A percentile compares a stretch with the other conserved stretches of the same genome.
phyloP scores from a whole-genome alignment of 2,113 vertebrate species.

The Penelope pileata region DNA sequence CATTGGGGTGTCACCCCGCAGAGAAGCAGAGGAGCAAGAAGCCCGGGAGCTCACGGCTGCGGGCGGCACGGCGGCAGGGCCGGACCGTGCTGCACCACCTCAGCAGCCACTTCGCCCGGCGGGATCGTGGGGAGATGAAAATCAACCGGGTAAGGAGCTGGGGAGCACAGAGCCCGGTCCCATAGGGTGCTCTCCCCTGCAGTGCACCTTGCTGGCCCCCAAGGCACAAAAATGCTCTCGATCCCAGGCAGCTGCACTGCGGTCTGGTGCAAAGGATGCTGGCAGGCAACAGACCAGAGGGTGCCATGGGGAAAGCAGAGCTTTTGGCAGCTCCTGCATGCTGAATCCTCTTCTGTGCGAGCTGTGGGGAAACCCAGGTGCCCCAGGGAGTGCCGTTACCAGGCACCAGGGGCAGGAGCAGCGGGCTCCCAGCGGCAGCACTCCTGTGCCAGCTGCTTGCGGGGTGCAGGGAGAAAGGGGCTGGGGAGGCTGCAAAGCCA shows the following conservation, averaged over 20 bases:
- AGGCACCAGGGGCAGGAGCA: accelerated
- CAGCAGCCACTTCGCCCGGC: slow-evolving; percentile 81
- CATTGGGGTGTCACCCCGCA: background rate
- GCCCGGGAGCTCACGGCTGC: slow-evolving; percentile 72
- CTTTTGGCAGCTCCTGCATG: background rate
- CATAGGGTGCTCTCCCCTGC: background rate
- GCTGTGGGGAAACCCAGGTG: background rate
- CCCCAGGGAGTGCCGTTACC: background rate
- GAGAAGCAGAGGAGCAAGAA: slow-evolving; percentile 78
- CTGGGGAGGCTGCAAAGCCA: background rate
- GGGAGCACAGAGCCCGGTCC: background rate
- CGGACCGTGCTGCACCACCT: slow-evolving; percentile 81
- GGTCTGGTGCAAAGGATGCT: background rate
- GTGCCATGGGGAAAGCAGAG: background rate
- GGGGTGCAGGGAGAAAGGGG: background rate
- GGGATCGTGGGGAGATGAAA: slow-evolving; percentile 78
- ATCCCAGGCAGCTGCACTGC: accelerated
- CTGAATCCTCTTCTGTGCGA: background rate
- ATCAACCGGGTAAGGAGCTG: slow-evolving; percentile 83
- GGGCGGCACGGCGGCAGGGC: slow-evolving; percentile 79
- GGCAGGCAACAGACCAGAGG: background rate
- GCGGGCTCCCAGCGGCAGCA: background rate
- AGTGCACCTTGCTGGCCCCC: background rate
- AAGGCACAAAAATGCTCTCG: accelerated
- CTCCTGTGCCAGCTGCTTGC: background rate